Evolutionary conservation across 2,113 vertebrate species (phyloP), one percentile per base, ranked within the genome.

Genomic region (Apodemus speciosus): DNA sequence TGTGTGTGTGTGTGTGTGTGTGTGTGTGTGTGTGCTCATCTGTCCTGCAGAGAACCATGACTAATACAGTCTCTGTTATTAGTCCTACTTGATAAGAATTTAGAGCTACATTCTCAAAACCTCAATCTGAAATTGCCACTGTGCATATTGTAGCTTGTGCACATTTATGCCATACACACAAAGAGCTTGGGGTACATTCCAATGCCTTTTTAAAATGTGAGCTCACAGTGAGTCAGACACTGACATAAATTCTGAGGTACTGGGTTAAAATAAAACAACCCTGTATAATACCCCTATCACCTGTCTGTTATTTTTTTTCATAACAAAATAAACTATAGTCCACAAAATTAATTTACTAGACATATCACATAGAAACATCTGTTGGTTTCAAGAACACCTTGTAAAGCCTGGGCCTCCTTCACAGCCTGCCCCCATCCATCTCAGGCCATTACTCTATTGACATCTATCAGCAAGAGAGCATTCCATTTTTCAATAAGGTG

Each of bases 331-430:
- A 86, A 68, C 40, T 35, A 13, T 20, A 81, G 18, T 79, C 27
- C 10, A 40, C 35, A 79, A 40, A 95, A 89, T 80, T 90, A 93
- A 84, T 94, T 92, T 92, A 40, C 43, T 40, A 77, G 83, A 89
- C n/a, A 81, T 46, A 81, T 85, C 85, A 68, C 38, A 80, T 43
- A 62, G 46, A 89, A 77, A 46, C 32, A 49, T 30, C 14, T 46
- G 13, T 75, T 71, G n/a, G 13, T 53, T 90, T 11, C 2, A 46
- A 30, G 35, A 77, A 79, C 62, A 51, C 6, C 30, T 32, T 86
- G 4, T 56, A 46, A 85, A 81, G 85, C 27, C 23, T 16, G 6
- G 66, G 18, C 21, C 79, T 68, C 56, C 68, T 40, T 56, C 40
- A 11, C 6, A 53, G 62, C 6, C 79, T 38, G 27, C 32, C 38